A percentile compares a stretch with the other conserved stretches of the same genome.
Conservation (phyloP, 1,140 invertebrate species). For the Eriocheir sinensis region DNA sequence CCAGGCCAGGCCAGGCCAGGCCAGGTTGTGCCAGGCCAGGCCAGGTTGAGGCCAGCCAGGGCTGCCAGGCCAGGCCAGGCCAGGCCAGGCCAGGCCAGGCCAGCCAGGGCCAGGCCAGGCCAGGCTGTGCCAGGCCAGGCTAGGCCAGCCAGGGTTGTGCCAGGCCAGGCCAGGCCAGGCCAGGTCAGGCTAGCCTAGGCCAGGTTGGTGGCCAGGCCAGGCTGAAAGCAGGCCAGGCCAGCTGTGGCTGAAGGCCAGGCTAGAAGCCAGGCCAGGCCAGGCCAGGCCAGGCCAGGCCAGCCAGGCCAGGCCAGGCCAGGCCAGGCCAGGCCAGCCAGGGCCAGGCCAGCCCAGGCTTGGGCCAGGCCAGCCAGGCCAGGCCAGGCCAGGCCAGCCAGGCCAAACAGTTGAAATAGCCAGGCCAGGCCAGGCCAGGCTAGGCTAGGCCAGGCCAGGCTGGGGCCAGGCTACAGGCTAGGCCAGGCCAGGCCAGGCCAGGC, state of each 20-base stretch:
- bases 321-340: constrained; percentile 66
- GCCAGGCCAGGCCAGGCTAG: too few relatives aligned
- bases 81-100: constrained; percentile 63
- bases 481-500: too few relatives aligned
- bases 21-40: constrained; percentile 62
- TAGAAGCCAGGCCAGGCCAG: constrained; percentile 78
- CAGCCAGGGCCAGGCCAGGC: constrained; percentile 40
- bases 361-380: too few relatives aligned
- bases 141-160: constrained; percentile 57
- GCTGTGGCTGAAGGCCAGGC: constrained; percentile 67
- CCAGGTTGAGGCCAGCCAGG: constrained; percentile 39
- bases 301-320: constrained; percentile 77
- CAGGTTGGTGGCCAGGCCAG: constrained; percentile 79
- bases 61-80: constrained; percentile 43
- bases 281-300: constrained; percentile 73
- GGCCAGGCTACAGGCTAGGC: too few relatives aligned
- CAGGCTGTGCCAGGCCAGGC: constrained; percentile 58
- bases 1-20: too few relatives aligned
- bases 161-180: constrained; percentile 41
- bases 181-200: constrained; percentile 41
- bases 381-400: too few relatives aligned
- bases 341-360: too few relatives aligned
- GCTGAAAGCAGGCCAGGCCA: constrained; percentile 77
- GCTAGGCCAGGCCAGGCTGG: too few relatives aligned
- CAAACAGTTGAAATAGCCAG: not conserved